phyloP scores from a whole-genome alignment of 2,797 vertebrate genomes.

The Antennarius maculatus region DNA sequence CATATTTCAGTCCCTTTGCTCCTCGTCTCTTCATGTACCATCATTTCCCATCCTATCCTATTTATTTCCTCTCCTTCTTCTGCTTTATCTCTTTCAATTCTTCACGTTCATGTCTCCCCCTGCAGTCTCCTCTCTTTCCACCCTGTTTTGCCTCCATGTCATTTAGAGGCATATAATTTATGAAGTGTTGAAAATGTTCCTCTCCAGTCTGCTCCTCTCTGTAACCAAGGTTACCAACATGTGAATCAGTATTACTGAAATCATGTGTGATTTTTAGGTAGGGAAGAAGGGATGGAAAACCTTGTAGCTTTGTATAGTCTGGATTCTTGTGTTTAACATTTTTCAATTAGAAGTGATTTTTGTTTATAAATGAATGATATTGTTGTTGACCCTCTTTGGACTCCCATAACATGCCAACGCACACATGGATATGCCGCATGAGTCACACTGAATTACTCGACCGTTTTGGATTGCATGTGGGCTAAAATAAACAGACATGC shows the following conservation, averaged over 20 bases:
- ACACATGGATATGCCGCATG: conserved; percentile 38
- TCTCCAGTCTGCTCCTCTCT: conserved; percentile 48
- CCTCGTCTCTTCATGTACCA: background rate
- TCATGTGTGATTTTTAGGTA: conserved; percentile 46
- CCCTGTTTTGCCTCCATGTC: conserved; percentile 36
- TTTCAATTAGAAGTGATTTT: conserved; percentile 61
- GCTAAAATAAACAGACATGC: conserved; percentile 60
- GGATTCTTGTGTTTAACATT: conserved; percentile 57
- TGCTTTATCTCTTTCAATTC: conserved; percentile 3
- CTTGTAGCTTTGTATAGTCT: conserved; percentile 60
- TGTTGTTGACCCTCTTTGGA: conserved; percentile 51
- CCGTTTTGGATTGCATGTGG: conserved; percentile 62
- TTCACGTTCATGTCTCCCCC: conserved; percentile 12
- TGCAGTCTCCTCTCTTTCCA: conserved; percentile 10
- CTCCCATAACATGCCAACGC: conserved; percentile 43
- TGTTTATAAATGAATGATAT: conserved; percentile 64
- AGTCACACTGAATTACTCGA: conserved; percentile 56
- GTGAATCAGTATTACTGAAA: conserved; percentile 51
- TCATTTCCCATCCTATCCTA: background rate
- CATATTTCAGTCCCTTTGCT: background rate
- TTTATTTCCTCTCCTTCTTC: background rate
- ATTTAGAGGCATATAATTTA: conserved; percentile 66
- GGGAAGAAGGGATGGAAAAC: conserved; percentile 39
- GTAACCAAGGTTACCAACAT: conserved; percentile 74
- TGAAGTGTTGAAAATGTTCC: conserved; percentile 67